These are phyloP conservation scores for Caranx ignobilis DNA, from an alignment of 2,113 vertebrate species.

Conservation along the genomic window DNA sequence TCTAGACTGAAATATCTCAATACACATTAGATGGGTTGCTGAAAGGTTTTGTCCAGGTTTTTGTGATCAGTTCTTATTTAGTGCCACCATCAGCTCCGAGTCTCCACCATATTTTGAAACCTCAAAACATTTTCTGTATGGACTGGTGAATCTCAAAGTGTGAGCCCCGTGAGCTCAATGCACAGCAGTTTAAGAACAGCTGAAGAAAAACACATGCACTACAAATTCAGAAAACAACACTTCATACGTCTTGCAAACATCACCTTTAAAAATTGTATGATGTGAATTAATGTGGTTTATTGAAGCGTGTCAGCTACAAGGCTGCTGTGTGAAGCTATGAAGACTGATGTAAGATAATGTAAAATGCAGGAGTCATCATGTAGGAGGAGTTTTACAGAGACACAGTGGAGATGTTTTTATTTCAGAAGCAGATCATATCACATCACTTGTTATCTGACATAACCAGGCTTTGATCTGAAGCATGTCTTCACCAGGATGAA, in stretches of 20 bases:
- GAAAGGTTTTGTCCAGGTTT: neutral
- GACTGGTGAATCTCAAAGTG: too few species aligned
- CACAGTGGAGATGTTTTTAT: conserved; percentile 52
- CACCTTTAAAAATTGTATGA: too few species aligned
- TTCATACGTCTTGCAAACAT: too few species aligned
- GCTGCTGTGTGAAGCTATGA: neutral
- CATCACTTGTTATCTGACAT: conserved; percentile 52
- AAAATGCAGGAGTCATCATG: too few species aligned
- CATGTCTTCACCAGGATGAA: conserved; percentile 58
- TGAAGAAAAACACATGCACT: too few species aligned
- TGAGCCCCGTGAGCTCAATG: too few species aligned
- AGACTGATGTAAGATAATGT: neutral
- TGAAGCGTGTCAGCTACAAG: too few species aligned
- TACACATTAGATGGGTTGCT: neutral
- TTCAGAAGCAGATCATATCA: conserved; percentile 62
- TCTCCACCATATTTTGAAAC: neutral
- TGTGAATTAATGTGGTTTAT: too few species aligned
- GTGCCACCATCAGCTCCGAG: neutral
- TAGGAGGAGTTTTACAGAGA: conserved; percentile 4
- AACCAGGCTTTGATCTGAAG: conserved; percentile 71
- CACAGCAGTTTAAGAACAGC: too few species aligned
- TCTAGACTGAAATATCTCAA: neutral
- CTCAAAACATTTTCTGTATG: too few species aligned
- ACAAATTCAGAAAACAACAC: too few species aligned
- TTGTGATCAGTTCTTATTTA: neutral